A percentile compares a stretch with the other conserved stretches of the same genome.
Evolutionary conservation across 2,888 invertebrate species (phyloP).

Genomic region (Leuctra nigra): DNA sequence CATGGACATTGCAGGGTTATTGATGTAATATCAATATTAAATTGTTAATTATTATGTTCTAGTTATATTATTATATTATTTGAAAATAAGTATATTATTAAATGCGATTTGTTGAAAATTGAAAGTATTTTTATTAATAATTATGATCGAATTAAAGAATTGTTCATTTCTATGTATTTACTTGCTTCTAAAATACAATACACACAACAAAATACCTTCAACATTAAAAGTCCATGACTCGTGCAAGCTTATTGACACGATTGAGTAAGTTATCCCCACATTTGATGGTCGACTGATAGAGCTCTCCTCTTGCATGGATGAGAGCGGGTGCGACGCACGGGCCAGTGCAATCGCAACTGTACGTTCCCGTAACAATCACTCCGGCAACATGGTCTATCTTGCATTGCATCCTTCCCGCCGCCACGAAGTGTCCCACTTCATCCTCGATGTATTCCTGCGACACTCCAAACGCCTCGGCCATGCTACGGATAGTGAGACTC

Average conservation of each 20-base stretch:
- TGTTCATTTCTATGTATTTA: too few species aligned
- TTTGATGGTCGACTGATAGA: slow-evolving; percentile 95
- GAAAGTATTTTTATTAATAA: too few species aligned
- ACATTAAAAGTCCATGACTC: slow-evolving; percentile 96
- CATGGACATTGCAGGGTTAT: slow-evolving; percentile 8
- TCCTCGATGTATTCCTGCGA: slow-evolving; percentile 89
- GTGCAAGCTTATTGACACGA: slow-evolving; percentile 94
- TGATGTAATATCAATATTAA: background rate
- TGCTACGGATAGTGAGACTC: slow-evolving; percentile 91
- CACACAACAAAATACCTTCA: too few species aligned
- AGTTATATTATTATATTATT: too few species aligned
- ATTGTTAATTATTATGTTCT: background rate
- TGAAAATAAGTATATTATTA: too few species aligned
- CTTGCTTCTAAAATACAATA: too few species aligned
- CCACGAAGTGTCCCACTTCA: slow-evolving; percentile 71
- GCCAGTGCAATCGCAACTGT: background rate
- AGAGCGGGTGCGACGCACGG: slow-evolving; percentile 33
- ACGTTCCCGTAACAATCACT: slow-evolving; percentile 75
- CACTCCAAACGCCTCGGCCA: slow-evolving; percentile 95
- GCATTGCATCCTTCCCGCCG: slow-evolving; percentile 91
- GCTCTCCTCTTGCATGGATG: slow-evolving; percentile 51
- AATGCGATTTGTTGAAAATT: too few species aligned
- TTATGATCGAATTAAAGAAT: too few species aligned
- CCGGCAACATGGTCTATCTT: slow-evolving; percentile 96
- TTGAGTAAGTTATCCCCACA: slow-evolving; percentile 97